Evolutionary conservation across 2,113 vertebrate genomes (phyloP).

Genomic region (Aegithalos caudatus): DNA sequence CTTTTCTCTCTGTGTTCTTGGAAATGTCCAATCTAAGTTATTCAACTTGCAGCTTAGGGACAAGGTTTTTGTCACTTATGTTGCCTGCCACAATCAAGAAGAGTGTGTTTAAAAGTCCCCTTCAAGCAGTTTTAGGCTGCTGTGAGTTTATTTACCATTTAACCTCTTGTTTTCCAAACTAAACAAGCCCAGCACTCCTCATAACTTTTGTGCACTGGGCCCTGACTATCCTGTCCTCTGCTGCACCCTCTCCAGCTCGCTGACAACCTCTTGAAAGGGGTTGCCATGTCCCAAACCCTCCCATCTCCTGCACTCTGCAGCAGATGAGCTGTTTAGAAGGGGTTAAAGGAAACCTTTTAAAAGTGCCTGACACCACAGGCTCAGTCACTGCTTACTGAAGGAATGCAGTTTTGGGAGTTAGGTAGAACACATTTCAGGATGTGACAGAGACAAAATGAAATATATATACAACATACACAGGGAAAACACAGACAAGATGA

Average conservation of each 20-base stretch:
- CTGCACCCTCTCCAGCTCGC: background rate
- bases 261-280: background rate
- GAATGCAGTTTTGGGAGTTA: background rate
- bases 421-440: background rate
- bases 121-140: background rate
- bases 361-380: accelerated
- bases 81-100: background rate
- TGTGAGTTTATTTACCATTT: background rate
- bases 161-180: background rate
- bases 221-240: too few relatives aligned
- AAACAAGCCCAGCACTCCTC: background rate
- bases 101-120: background rate
- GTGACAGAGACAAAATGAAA: background rate
- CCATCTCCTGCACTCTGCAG: background rate
- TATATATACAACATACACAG: background rate
- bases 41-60: background rate
- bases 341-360: background rate
- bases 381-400: background rate
- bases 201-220: background rate
- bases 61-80: background rate
- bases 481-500: background rate
- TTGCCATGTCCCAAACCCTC: background rate
- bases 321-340: background rate
- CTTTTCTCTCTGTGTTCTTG: background rate
- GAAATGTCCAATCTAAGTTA: background rate